A percentile compares a stretch with the other conserved stretches of the same genome.
phyloP scores from a whole-genome alignment of 2,888 invertebrate species.

The Craniophora ligustri region DNA sequence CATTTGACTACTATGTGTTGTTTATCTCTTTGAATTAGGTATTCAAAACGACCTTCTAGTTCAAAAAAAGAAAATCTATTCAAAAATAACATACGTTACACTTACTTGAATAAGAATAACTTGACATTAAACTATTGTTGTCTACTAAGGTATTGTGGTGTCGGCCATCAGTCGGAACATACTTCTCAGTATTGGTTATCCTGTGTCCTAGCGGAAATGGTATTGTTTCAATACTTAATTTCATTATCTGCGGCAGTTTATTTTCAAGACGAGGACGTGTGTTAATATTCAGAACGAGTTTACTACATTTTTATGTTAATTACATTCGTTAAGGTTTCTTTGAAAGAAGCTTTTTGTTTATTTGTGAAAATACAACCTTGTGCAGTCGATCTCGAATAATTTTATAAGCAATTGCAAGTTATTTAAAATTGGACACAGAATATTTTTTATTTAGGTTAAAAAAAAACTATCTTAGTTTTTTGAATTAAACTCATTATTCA shows the following conservation, averaged over 20 bases:
- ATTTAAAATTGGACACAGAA: background rate
- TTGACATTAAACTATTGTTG: too few relatives aligned
- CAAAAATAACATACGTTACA: too few relatives aligned
- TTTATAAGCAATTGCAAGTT: background rate
- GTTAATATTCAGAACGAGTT: slow-evolving; percentile 43
- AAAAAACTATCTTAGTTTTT: too few relatives aligned
- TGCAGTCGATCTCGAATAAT: background rate
- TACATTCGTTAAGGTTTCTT: slow-evolving; percentile 20
- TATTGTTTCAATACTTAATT: slow-evolving; percentile 15
- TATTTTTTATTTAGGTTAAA: too few relatives aligned
- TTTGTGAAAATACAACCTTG: background rate
- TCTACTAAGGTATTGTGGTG: too few relatives aligned
- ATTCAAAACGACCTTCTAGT: slow-evolving; percentile 19
- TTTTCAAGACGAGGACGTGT: slow-evolving; percentile 41
- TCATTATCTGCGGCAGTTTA: slow-evolving; percentile 15
- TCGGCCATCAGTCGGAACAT: too few relatives aligned
- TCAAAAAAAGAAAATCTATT: slow-evolving; percentile 1
- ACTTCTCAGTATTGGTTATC: background rate
- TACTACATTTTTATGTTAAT: slow-evolving; percentile 46
- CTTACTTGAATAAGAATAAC: too few relatives aligned
- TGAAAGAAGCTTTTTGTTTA: background rate
- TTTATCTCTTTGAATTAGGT: slow-evolving; percentile 18
- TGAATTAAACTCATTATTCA: too few relatives aligned
- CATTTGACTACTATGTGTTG: slow-evolving; percentile 29
- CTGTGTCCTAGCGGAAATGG: slow-evolving; percentile 6